Percentiles rank a stretch among this genome's conserved stretches.
Evolutionary conservation across 2,888 invertebrate genomes (phyloP).

Genomic region (Lepetodrilus schrolli): DNA sequence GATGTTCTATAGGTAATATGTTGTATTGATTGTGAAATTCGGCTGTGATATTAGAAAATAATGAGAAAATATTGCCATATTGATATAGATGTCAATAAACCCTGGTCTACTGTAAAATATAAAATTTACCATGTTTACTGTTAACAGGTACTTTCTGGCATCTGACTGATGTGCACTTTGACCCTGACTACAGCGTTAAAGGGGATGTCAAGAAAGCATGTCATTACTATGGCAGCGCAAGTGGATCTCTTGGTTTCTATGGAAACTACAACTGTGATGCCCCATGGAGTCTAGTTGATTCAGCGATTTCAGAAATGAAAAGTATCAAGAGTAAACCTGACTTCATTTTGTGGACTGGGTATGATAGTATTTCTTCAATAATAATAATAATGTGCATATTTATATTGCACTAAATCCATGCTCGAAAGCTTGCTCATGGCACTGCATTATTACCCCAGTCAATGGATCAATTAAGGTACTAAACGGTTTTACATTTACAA

Average conservation of each 20-base stretch:
- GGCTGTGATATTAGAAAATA: too few relatives aligned
- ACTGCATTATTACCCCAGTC: too few relatives aligned
- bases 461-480: too few relatives aligned
- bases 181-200: constrained; percentile 86
- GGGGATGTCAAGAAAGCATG: constrained; percentile 83
- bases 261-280: constrained; percentile 91
- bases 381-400: too few relatives aligned
- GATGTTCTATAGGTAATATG: too few relatives aligned
- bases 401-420: too few relatives aligned
- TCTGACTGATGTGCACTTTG: constrained; percentile 93
- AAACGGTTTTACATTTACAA: too few relatives aligned
- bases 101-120: not conserved
- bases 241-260: constrained; percentile 74
- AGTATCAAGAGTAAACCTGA: constrained; percentile 89
- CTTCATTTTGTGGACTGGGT: constrained; percentile 96
- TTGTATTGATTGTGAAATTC: too few relatives aligned
- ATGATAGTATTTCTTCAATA: too few relatives aligned
- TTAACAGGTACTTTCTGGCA: constrained; percentile 94
- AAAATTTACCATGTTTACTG: not conserved
- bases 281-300: constrained; percentile 90
- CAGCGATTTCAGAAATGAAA: constrained; percentile 91
- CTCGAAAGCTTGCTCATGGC: too few relatives aligned
- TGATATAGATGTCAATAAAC: not conserved
- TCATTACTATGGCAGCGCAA: constrained; percentile 44
- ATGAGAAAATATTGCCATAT: too few relatives aligned